Evolutionary conservation across 2,113 vertebrate genomes (phyloP), one percentile per base, ranked within the genome.

Genomic region (Corvus hawaiiensis): DNA sequence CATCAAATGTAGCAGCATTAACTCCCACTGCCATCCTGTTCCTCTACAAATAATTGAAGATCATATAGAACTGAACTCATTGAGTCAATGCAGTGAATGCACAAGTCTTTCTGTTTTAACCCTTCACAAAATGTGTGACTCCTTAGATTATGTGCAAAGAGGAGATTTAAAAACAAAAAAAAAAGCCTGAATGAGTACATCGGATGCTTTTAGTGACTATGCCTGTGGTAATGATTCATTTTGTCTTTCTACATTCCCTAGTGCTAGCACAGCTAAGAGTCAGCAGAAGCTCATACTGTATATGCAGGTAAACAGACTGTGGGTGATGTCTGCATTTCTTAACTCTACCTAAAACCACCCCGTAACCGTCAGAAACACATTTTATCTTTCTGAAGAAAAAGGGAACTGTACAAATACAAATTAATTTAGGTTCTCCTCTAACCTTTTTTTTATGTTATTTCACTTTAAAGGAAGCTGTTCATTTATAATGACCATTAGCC

Each of bases 21-120:
- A 97, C 95, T 84, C 97, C 97, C 95, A 97, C 96, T 95, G 93
- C 87, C 87, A 41, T 96, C 96, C 92, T 97, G 95, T 81, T 97
- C 90, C 77, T 90, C 74, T 96, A 95, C 80, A 95, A 97, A 95
- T 91, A 95, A 95, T 85, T 30, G 41, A 62, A 94, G 59, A 89
- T 43, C 68, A 80, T 67, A 74, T n/a, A 74, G 91, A 90, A 82
- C 41, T 81, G 68, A 93, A 96, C 92, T 95, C 94, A 96, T 77
- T 97, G 92, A 98, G 71, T 84, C 90, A 62, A 85, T 44, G 87
- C 89, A 82, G 46, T 68, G 71, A 95, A 91, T 48, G 78, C 64
- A 69, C 59, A 55, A 91, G 20, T 41, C 43, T 46, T 82, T 75
- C 69, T 8, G 4, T 10, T 92, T 96, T 83, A 96, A 93, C 88